Evolutionary conservation across 2,888 invertebrate genomes (phyloP).

Genomic region (Nasonovia ribisnigri): DNA sequence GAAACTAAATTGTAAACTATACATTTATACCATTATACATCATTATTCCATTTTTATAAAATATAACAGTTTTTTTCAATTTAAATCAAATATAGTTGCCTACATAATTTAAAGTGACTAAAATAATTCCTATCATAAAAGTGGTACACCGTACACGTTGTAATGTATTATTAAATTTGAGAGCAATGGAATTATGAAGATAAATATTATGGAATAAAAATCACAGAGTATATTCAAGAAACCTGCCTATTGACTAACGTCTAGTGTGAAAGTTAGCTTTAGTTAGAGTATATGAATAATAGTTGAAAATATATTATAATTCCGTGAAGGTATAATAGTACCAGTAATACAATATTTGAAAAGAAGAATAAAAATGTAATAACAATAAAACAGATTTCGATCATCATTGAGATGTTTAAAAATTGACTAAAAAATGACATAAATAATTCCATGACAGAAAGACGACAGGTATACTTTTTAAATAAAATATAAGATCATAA

Average conservation of each 20-base stretch:
- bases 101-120: not conserved
- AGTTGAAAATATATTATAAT: not conserved
- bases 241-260: not conserved
- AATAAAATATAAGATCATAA: no score
- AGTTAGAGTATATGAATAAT: no score
- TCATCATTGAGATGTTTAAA: not conserved
- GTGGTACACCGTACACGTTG: not conserved
- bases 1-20: not conserved
- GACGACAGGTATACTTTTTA: no score
- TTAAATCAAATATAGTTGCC: not conserved
- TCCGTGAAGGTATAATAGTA: not conserved
- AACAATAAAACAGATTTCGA: not conserved
- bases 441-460: no score
- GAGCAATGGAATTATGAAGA: not conserved
- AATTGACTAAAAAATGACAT: not conserved
- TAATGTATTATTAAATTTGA: not conserved
- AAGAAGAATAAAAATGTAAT: not conserved
- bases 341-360: not conserved
- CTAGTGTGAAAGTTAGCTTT: not conserved
- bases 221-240: not conserved
- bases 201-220: not conserved
- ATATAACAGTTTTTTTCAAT: not conserved
- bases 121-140: not conserved
- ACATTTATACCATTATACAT: not conserved
- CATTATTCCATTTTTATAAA: not conserved